These are phyloP conservation scores for Chrysina gloriosa DNA, from an alignment of 2,888 invertebrate species.

Conservation along the genomic window DNA sequence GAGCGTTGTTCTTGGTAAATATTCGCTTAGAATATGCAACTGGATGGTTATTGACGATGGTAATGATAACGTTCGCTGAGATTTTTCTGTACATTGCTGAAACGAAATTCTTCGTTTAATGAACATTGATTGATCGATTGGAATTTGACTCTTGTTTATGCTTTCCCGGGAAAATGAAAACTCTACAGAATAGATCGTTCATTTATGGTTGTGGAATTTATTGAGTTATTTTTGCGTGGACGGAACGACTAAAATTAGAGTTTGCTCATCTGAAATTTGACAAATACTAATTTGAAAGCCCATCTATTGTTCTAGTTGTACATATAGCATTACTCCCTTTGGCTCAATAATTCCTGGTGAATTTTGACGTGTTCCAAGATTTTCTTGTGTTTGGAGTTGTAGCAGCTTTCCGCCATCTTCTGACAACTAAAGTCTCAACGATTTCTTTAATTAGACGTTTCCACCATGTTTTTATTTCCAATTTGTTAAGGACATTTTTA, in stretches of 20 bases:
- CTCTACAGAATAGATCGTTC: conserved; percentile 8
- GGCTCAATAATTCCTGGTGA: background rate
- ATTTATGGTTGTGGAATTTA: conserved; percentile 19
- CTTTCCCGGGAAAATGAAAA: background rate
- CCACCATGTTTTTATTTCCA: no score
- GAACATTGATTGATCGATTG: conserved; percentile 26
- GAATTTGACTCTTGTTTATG: conserved; percentile 22
- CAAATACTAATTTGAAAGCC: no score
- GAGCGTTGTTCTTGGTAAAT: background rate
- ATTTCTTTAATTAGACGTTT: no score
- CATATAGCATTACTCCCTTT: no score
- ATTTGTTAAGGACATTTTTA: no score
- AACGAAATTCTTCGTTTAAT: conserved; percentile 21
- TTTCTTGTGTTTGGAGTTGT: no score
- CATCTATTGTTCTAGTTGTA: no score
- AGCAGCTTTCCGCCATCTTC: no score
- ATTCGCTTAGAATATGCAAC: conserved; percentile 27
- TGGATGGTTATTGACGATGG: background rate
- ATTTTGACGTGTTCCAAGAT: background rate
- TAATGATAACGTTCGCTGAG: background rate
- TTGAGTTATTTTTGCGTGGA: conserved; percentile 10
- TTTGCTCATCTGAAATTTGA: no score
- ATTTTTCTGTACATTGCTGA: conserved; percentile 16
- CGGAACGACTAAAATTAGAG: no score
- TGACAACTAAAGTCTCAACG: no score